Evolutionary conservation across 2,888 invertebrate genomes (phyloP), one percentile per base, ranked within the genome.

Genomic region (Epistrophe grossulariae): DNA sequence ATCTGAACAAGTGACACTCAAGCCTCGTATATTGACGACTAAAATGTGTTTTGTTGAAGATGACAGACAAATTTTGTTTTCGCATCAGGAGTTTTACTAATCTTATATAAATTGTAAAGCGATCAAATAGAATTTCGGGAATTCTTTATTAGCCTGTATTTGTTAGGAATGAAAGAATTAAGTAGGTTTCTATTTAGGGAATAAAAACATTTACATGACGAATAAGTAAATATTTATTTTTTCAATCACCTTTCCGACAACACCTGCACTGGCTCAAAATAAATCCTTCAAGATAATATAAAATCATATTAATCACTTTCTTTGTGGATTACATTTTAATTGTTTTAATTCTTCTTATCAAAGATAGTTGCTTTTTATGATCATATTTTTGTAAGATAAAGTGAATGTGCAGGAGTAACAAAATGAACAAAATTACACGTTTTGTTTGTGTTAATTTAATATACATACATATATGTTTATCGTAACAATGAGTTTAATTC

Each of bases 311-410:
- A 50, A 50, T 68, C 68, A 68, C 48, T 50, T 50, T 68, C 68
- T 35, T 68, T 68, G 28, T 50, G 28, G 50, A 50, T 68, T 68
- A 50, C 4, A 35, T 19, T 50, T 48, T 19, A 50, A 38, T 79
- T 72, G 52, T 40, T 45, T 59, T 82, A 66, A 64, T 68, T 68
- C 66, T 55, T 28, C n/a, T 52, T 78, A 83, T 73, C 79, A 72
- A 9, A 35, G 17, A 52, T 24, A 40, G 48, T 31, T 60, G 48
- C 48, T 17, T 28, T 50, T 84, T 74, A 55, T 19, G n/a, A 6
- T 38, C 35, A 74, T 62, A 76, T 79, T 62, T 40, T 62, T 62
- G 24, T 15, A 40, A 40, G 62, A 43, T 62, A 40, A 76, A 73
- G 28, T 55, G 52, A 24, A 52, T 52, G n/a, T n/a, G 4, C 1